Evolutionary conservation across 1,140 invertebrate species (phyloP).

Genomic region (Aphaenogaster rudis): DNA sequence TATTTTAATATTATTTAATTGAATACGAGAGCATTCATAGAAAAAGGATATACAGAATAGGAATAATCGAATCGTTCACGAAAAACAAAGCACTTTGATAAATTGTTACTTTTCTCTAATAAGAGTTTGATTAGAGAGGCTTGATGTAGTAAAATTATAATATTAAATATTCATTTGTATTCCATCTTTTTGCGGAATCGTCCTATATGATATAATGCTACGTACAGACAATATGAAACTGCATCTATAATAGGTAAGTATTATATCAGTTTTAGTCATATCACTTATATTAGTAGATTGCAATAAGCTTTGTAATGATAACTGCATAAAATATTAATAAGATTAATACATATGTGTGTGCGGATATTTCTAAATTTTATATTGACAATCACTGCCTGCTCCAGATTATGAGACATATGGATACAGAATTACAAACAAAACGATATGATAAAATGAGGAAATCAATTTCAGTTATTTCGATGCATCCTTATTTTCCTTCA

Average conservation of each 20-base stretch:
- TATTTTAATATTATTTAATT: constrained; percentile 35
- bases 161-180: not conserved
- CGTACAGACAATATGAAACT: constrained; percentile 9
- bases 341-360: not conserved
- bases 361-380: constrained; percentile 3
- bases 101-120: constrained; percentile 2
- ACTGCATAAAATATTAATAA: constrained; percentile 32
- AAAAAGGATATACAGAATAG: not conserved
- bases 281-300: not conserved
- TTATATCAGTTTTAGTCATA: not conserved
- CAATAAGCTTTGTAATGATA: constrained; percentile 29
- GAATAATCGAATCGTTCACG: not conserved
- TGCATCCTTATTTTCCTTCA: not conserved
- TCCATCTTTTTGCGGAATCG: constrained; percentile 11
- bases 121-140: not conserved
- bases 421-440: not conserved
- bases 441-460: not conserved
- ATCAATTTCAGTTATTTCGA: not conserved
- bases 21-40: not conserved
- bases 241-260: constrained; percentile 50
- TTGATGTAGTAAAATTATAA: not conserved
- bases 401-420: not conserved
- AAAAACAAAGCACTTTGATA: constrained; percentile 10
- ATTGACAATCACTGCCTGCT: not conserved
- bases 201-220: not conserved